Percentiles rank a stretch among this genome's conserved stretches.
Evolutionary conservation across 1,140 invertebrate genomes (phyloP).

Genomic region (Platyscapa corneri): DNA sequence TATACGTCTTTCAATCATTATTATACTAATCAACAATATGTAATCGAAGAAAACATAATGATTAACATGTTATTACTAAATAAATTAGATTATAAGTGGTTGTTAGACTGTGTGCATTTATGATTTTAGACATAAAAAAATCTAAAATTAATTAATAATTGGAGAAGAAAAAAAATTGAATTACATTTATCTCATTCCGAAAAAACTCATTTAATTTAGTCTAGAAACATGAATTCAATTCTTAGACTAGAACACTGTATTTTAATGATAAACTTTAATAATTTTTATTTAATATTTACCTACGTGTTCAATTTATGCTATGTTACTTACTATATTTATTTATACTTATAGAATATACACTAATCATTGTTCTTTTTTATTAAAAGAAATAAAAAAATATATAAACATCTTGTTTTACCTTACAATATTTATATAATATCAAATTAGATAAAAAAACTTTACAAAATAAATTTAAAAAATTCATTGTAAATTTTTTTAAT

Average conservation of each 20-base stretch:
- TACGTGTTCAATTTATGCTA: too few species aligned
- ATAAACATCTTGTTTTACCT: too few species aligned
- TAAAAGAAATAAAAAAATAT: too few species aligned
- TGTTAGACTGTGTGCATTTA: background rate
- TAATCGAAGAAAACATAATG: background rate
- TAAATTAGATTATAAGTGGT: background rate
- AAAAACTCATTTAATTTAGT: conserved; percentile 33
- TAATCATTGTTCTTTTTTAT: too few species aligned
- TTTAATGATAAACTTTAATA: too few species aligned
- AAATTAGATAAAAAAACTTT: too few species aligned
- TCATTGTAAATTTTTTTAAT: too few species aligned
- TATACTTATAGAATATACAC: too few species aligned
- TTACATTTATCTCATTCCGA: background rate
- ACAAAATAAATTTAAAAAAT: too few species aligned
- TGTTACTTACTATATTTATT: too few species aligned
- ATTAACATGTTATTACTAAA: background rate
- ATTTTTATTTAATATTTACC: too few species aligned
- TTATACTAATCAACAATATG: background rate
- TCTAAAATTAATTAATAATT: background rate
- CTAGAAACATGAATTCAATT: background rate
- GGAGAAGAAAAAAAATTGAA: background rate
- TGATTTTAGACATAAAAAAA: background rate
- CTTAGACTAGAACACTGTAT: background rate
- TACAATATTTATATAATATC: too few species aligned
- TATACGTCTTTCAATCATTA: background rate